Conservation (phyloP, 2,797 vertebrate species). For the Odontamblyopus lacepedii region DNA sequence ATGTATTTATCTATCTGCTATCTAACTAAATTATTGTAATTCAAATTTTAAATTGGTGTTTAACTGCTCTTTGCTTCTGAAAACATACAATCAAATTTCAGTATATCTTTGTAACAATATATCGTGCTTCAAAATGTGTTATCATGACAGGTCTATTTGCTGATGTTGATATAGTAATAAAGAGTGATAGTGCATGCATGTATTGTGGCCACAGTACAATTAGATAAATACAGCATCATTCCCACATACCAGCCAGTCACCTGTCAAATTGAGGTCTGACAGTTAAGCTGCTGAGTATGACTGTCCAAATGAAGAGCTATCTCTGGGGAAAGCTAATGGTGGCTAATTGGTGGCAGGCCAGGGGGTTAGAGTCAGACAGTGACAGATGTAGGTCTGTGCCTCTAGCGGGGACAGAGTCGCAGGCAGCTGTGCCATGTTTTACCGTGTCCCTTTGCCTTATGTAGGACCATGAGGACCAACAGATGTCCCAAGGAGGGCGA, state of each 20-base stretch:
- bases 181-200: not conserved
- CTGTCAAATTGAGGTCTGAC: conserved; percentile 45
- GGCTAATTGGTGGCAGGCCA: conserved; percentile 78
- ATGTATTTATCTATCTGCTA: not conserved
- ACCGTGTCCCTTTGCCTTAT: conserved; percentile 24
- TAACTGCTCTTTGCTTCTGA: not conserved
- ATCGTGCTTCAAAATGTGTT: no score
- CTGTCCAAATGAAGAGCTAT: conserved; percentile 71
- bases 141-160: not conserved
- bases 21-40: not conserved
- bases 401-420: conserved; percentile 63
- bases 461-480: conserved; percentile 66
- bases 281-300: conserved; percentile 48
- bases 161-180: not conserved
- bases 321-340: conserved; percentile 74
- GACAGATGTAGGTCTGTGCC: conserved; percentile 76
- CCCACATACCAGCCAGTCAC: conserved; percentile 46
- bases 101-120: no score
- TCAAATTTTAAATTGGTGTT: not conserved
- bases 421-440: conserved; percentile 66
- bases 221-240: conserved; percentile 38
- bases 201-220: not conserved
- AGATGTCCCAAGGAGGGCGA: conserved; percentile 72
- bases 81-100: not conserved
- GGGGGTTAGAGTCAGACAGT: conserved; percentile 72